Percentiles rank a stretch among this genome's conserved stretches.
Conservation (phyloP, 1,140 invertebrate species). For the Nymphalis io region DNA sequence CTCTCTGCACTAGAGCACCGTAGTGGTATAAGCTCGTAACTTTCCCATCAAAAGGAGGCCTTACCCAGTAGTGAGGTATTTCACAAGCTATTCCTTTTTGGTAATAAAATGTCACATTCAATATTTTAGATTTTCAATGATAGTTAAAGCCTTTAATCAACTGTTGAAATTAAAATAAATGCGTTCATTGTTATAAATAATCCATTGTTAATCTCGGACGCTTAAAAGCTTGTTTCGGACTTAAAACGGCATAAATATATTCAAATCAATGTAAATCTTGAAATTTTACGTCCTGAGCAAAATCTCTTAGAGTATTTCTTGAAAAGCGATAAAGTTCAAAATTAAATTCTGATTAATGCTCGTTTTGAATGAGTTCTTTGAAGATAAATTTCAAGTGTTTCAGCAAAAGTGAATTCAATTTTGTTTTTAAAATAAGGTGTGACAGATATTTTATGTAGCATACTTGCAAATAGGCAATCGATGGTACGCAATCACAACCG, state of each 20-base stretch:
- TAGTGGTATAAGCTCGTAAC: no score
- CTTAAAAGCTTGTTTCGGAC: constrained; percentile 19
- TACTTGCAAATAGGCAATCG: no score
- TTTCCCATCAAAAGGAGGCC: no score
- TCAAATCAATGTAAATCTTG: constrained; percentile 39
- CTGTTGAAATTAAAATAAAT: constrained; percentile 27
- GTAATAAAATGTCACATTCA: background rate
- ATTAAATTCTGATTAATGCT: constrained; percentile 11
- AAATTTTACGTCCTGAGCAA: constrained; percentile 44
- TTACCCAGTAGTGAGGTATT: no score
- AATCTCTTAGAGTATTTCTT: constrained; percentile 34
- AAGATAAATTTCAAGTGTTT: constrained; percentile 5
- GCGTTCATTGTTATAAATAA: constrained; percentile 31
- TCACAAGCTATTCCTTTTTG: background rate
- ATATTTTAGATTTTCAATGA: background rate
- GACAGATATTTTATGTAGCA: no score
- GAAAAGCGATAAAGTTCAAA: constrained; percentile 40
- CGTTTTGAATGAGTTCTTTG: background rate
- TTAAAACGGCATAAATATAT: constrained; percentile 42
- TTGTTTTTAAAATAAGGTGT: background rate
- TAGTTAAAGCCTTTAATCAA: constrained; percentile 22
- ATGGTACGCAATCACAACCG: no score
- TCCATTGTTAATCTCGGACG: constrained; percentile 31
- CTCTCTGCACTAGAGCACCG: no score
- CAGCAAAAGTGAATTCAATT: background rate